These are phyloP conservation scores for Tinamus guttatus DNA, from an alignment of 2,113 vertebrate species.

Conservation along the genomic window DNA sequence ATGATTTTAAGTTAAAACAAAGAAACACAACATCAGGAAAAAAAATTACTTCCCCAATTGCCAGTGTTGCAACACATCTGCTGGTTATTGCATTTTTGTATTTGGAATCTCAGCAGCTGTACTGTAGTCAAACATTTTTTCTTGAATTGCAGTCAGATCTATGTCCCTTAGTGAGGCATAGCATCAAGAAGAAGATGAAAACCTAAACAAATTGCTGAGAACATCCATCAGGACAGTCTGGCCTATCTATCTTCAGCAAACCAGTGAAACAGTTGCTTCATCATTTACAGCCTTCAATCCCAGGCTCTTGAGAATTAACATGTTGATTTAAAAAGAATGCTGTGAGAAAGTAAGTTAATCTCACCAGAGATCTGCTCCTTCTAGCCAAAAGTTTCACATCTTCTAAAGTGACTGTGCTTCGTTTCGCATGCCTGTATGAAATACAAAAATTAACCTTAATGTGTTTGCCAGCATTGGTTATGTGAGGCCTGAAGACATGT, in stretches of 20 bases:
- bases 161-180: neutral
- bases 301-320: conserved; percentile 28
- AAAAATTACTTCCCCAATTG: neutral
- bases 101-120: neutral
- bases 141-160: neutral
- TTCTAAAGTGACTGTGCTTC: conserved; percentile 86
- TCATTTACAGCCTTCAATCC: conserved; percentile 1
- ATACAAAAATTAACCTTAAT: neutral
- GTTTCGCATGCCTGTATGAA: conserved; percentile 90
- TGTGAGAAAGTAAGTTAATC: conserved; percentile 35
- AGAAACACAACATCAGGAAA: neutral
- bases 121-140: neutral
- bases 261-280: neutral
- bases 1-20: neutral
- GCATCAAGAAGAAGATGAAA: neutral
- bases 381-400: conserved; percentile 93
- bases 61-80: neutral
- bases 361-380: conserved; percentile 90
- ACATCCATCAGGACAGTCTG: conserved; percentile 29
- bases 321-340: conserved; percentile 26
- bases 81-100: neutral
- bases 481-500: neutral
- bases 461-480: neutral
- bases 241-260: neutral
- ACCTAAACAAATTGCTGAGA: conserved; percentile 9